Conservation (phyloP, 2,113 vertebrate species). For the Sinocyclocheilus grahami region DNA sequence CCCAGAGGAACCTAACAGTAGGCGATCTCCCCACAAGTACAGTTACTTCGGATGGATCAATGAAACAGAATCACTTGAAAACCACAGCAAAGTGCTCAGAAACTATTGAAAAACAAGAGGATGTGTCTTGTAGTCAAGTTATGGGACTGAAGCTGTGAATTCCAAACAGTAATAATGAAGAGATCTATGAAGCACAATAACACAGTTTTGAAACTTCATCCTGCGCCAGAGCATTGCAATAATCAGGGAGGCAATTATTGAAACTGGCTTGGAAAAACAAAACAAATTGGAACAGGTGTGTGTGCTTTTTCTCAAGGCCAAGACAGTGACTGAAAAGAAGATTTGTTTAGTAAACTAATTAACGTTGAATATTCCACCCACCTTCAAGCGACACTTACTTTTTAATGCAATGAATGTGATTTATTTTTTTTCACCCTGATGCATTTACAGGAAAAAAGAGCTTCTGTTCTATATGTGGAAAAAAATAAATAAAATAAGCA, state of each 20-base stretch:
- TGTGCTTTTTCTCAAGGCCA: conserved; percentile 51
- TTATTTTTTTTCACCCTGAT: neutral
- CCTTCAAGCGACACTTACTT: conserved; percentile 1
- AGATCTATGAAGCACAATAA: conserved; percentile 6
- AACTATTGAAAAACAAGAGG: conserved; percentile 35
- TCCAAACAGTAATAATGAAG: neutral
- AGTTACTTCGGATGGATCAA: conserved; percentile 40
- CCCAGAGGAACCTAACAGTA: conserved; percentile 23
- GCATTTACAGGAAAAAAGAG: conserved; percentile 32
- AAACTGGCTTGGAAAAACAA: conserved; percentile 1
- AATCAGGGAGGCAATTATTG: neutral
- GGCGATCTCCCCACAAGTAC: conserved; percentile 34
- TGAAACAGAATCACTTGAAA: conserved; percentile 49
- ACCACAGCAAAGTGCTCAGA: conserved; percentile 49
- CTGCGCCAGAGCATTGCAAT: neutral
- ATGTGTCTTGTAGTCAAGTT: neutral
- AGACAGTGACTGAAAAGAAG: conserved; percentile 35
- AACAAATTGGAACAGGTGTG: neutral
- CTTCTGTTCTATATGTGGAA: neutral
- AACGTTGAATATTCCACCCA: conserved; percentile 45
- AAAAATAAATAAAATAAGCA: neutral
- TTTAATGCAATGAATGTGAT: conserved; percentile 8
- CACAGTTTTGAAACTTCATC: conserved; percentile 9
- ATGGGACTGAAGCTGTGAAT: conserved; percentile 1
- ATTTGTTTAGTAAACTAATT: conserved; percentile 51